Percentiles rank a stretch among this genome's conserved stretches.
Conservation (phyloP, 2,113 vertebrate species). For the Limanda limanda region DNA sequence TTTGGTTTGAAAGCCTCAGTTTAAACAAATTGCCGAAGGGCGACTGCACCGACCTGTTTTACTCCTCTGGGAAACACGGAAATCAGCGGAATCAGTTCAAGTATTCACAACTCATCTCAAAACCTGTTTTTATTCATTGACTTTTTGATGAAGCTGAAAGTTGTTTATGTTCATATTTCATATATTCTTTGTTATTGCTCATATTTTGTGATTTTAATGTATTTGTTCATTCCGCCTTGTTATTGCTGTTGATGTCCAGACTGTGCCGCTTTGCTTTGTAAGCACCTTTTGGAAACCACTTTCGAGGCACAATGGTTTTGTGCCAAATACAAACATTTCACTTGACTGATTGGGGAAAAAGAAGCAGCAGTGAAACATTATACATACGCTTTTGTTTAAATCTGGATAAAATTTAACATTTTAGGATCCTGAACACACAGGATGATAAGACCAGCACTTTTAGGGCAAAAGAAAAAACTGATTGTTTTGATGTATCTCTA, state of each 20-base stretch:
- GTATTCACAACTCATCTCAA: constrained; percentile 16
- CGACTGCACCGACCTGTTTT: neutral
- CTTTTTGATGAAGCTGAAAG: constrained; percentile 2
- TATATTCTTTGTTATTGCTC: neutral
- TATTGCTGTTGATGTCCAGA: constrained; percentile 11
- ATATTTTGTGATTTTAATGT: constrained; percentile 10
- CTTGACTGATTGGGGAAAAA: neutral
- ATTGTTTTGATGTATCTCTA: neutral
- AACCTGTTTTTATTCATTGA: constrained; percentile 18
- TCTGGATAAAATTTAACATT: neutral
- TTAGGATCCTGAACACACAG: neutral
- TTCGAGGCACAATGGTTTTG: neutral
- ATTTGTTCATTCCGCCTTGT: constrained; percentile 10
- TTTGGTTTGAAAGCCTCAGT: neutral
- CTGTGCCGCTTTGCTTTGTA: constrained; percentile 14
- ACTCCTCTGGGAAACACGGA: neutral
- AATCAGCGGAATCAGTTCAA: constrained; percentile 22
- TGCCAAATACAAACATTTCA: constrained; percentile 11
- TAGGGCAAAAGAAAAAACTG: no score
- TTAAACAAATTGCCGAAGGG: neutral
- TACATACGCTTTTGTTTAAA: neutral
- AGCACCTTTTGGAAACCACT: constrained; percentile 24
- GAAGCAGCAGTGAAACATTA: neutral
- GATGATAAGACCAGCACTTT: neutral
- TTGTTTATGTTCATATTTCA: constrained; percentile 1